A percentile compares a stretch with the other conserved stretches of the same genome.
Conservation (phyloP, 2,888 invertebrate species). For the Tenthredo livida region DNA sequence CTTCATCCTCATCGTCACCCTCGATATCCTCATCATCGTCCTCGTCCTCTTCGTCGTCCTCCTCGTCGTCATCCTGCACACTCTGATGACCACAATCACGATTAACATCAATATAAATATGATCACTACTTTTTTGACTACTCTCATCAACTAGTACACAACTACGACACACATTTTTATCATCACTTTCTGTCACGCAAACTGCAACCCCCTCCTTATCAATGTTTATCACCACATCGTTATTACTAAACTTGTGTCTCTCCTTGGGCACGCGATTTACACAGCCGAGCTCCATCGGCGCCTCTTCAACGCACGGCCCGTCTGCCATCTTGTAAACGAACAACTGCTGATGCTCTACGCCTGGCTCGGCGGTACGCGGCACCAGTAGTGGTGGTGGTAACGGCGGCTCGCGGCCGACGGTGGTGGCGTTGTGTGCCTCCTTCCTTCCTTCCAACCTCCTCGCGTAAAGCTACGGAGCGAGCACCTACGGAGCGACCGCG, state of each 20-base stretch:
- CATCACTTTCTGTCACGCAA: constrained; percentile 32
- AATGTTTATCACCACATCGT: constrained; percentile 45
- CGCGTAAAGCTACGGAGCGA: constrained; percentile 43
- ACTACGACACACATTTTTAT: constrained; percentile 39
- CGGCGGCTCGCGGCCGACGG: not conserved
- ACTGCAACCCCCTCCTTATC: constrained; percentile 56
- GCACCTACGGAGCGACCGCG: constrained; percentile 46
- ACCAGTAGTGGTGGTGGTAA: constrained; percentile 10
- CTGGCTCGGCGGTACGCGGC: not conserved
- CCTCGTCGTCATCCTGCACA: constrained; percentile 51
- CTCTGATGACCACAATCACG: constrained; percentile 49
- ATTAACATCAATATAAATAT: constrained; percentile 53
- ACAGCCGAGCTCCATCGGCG: constrained; percentile 80
- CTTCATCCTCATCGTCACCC: constrained; percentile 79
- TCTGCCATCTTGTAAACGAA: constrained; percentile 89
- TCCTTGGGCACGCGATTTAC: constrained; percentile 65
- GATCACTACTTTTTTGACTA: constrained; percentile 46
- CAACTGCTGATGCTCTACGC: constrained; percentile 63
- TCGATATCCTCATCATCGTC: constrained; percentile 64
- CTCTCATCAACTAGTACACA: constrained; percentile 11
- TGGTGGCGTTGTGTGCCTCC: constrained; percentile 4
- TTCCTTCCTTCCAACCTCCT: constrained; percentile 40
- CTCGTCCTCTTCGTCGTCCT: constrained; percentile 32
- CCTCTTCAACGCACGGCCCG: constrained; percentile 85
- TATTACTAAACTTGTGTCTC: constrained; percentile 64